Base-by-base conservation (phyloP, 2,797 vertebrate species). In the Alcedo atthis region DNA sequence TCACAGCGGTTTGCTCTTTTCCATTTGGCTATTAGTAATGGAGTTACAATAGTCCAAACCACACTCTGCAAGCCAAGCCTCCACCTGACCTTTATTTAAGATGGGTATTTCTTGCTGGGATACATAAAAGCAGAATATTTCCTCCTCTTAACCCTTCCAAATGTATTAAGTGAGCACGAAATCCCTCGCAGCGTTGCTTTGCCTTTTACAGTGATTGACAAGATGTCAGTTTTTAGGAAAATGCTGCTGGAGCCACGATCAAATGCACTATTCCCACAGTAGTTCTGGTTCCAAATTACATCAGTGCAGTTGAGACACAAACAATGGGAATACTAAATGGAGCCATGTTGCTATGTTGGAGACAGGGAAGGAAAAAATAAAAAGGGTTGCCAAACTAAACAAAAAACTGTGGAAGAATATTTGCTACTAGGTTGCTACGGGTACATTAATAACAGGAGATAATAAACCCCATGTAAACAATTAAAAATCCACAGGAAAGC, bases 271-370 rank as follows among this genome's bases (percentile, higher is more conserved):
- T 96, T 95, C 95, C 94, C 96, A 94, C 93, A 92, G 94, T 94
- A 96, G 83, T 78, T 92, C 93, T 87, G 85, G 88, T 94, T 96
- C 96, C 96, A 95, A 96, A 96, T 94, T 93, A 95, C 95, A 96
- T 96, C 95, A 94, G 92, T 85, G 92, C 93, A 94, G 92, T 94
- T 96, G 95, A 95, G 94, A 95, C 89, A 95, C 88, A 96, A 96
- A 96, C 94, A 96, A 96, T 95, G 92, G 93, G 95, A 96, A 95
- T 94, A 93, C 94, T 96, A 96, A 96, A 93, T 75, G 93, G 90
- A 96, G 90, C 93, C 96, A 96, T 93, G 95, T 96, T 95, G 93
- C 93, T 96, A 93, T 94, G 94, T 94, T 96, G 95, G 96, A 96
- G 93, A 92, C 95, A 92, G 79, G 76, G 93, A 92, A 95, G 93